phyloP scores from a whole-genome alignment of 2,797 vertebrate species.

The Borostomias antarcticus region DNA sequence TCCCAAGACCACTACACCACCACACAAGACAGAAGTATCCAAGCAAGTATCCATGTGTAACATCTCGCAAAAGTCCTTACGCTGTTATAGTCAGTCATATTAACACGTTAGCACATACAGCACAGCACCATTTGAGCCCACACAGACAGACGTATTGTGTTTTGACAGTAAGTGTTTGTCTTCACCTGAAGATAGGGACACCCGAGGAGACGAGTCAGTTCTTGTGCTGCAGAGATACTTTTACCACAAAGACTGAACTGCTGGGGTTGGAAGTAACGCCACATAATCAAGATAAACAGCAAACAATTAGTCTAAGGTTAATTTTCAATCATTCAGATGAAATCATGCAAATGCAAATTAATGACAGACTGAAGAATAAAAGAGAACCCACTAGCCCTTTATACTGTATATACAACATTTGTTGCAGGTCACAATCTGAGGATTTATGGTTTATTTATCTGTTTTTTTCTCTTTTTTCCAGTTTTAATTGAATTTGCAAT shows the following conservation, averaged over 20 bases:
- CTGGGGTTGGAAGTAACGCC: slow-evolving; percentile 36
- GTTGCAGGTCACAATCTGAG: slow-evolving; percentile 91
- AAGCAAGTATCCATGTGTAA: neutral
- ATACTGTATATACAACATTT: slow-evolving; percentile 82
- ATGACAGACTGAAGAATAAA: slow-evolving; percentile 86
- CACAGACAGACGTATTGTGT: slow-evolving; percentile 20
- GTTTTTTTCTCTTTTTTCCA: slow-evolving; percentile 54
- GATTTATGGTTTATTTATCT: slow-evolving; percentile 75
- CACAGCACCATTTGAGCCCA: neutral
- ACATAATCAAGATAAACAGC: slow-evolving; percentile 57
- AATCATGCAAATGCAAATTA: slow-evolving; percentile 91
- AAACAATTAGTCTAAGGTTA: slow-evolving; percentile 65
- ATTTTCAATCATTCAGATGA: slow-evolving; percentile 73
- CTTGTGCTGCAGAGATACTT: slow-evolving; percentile 53
- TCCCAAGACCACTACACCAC: neutral
- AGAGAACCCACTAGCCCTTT: slow-evolving; percentile 85
- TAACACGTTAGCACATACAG: too few relatives aligned
- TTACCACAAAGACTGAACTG: slow-evolving; percentile 46
- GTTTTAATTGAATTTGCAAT: slow-evolving; percentile 72
- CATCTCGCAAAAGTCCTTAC: too few relatives aligned
- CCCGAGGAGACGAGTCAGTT: slow-evolving; percentile 46
- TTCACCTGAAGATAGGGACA: slow-evolving; percentile 35
- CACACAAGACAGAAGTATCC: neutral
- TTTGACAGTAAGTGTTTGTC: slow-evolving; percentile 42
- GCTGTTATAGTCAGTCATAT: too few relatives aligned